Conservation (phyloP, 2,888 invertebrate genomes). For the Chrysolina americana region DNA sequence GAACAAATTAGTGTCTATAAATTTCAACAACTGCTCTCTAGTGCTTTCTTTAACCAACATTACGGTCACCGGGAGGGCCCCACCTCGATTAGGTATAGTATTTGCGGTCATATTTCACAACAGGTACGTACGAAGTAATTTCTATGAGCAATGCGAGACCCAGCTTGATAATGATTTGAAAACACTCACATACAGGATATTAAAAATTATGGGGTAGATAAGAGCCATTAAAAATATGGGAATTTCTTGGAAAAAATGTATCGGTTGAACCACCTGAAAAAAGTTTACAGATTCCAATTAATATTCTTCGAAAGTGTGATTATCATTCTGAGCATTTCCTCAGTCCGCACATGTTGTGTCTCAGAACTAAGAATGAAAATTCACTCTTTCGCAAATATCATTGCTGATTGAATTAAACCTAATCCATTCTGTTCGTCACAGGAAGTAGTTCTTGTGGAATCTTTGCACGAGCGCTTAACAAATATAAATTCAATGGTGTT, state of each 20-base stretch:
- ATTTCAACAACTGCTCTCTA: slow-evolving; percentile 25
- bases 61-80: slow-evolving; percentile 4
- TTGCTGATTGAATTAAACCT: too few species aligned
- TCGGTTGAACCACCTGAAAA: background rate
- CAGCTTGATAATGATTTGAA: background rate
- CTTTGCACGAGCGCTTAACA: too few species aligned
- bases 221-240: slow-evolving; percentile 4
- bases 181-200: slow-evolving; percentile 4
- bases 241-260: background rate
- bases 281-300: too few species aligned
- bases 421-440: too few species aligned
- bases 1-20: slow-evolving; percentile 40
- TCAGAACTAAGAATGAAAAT: too few species aligned
- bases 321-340: too few species aligned
- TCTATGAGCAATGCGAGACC: background rate
- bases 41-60: slow-evolving; percentile 15
- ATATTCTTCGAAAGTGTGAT: too few species aligned
- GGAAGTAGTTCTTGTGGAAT: too few species aligned
- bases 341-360: too few species aligned
- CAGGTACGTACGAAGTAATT: slow-evolving; percentile 4
- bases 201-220: slow-evolving; percentile 12
- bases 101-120: slow-evolving; percentile 16
- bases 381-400: too few species aligned
- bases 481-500: too few species aligned
- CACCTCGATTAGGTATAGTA: background rate